Evolutionary conservation across 2,113 vertebrate species (phyloP).

Genomic region (Mystacornis crossleyi): DNA sequence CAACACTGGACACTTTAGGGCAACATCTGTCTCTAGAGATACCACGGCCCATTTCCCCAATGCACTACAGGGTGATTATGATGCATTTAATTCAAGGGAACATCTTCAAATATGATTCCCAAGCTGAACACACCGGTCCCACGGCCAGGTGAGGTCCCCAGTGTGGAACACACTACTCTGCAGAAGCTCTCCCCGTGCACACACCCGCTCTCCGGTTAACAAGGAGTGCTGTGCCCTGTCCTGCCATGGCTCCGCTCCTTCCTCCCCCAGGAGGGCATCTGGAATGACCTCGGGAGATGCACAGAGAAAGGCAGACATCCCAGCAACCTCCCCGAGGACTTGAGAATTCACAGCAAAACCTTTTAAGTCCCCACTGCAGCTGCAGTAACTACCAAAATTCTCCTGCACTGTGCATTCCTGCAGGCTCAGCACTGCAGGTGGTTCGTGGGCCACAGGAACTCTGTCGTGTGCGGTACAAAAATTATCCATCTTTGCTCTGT

Average conservation of each 20-base stretch:
- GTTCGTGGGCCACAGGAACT: not conserved
- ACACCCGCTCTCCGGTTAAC: not conserved
- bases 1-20: not conserved
- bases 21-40: not conserved
- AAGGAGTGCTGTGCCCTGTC: not conserved
- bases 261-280: not conserved
- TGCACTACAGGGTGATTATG: not conserved
- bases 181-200: not conserved
- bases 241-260: not conserved
- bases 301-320: not conserved
- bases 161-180: not conserved
- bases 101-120: not conserved
- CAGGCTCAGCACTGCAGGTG: not conserved
- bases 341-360: not conserved
- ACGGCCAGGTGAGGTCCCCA: not conserved
- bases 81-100: not conserved
- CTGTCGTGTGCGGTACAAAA: not conserved
- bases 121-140: not conserved
- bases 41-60: not conserved
- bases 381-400: not conserved
- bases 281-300: not conserved
- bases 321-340: not conserved
- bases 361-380: rapidly evolving
- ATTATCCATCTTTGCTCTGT: not conserved
- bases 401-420: not conserved